These are phyloP conservation scores for Ostrea denselamellosa DNA, from an alignment of 1,140 invertebrate species.

Conservation along the genomic window DNA sequence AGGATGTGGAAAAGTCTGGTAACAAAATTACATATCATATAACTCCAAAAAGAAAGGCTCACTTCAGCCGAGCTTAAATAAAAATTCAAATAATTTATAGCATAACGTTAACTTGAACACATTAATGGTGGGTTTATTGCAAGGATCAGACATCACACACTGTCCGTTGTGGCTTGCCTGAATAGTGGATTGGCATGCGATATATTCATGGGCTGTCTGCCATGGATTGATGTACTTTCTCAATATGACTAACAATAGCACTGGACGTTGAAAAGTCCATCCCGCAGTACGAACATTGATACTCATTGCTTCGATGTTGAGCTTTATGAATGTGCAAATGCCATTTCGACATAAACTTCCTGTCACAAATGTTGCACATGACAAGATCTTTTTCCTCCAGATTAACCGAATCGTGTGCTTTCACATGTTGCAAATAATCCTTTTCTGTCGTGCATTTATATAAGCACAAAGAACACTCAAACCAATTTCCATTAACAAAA, in stretches of 20 bases:
- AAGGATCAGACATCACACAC: neutral
- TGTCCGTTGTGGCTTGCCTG: no score
- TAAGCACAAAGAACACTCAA: conserved; percentile 45
- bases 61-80: no score
- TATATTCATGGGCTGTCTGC: neutral
- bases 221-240: neutral
- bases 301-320: conserved; percentile 27
- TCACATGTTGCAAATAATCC: conserved; percentile 11
- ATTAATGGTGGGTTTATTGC: neutral
- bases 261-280: conserved; percentile 29
- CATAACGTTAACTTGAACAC: neutral
- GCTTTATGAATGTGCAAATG: conserved; percentile 37
- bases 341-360: conserved; percentile 45
- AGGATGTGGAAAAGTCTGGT: no score
- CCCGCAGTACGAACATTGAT: conserved; percentile 39
- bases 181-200: no score
- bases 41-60: no score
- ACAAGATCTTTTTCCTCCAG: conserved; percentile 6
- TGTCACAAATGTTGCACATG: conserved; percentile 18
- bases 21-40: no score
- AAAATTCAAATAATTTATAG: no score
- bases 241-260: conserved; percentile 41
- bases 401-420: conserved; percentile 15
- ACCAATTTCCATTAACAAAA: conserved; percentile 44
- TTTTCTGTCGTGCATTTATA: conserved; percentile 30